Evolutionary conservation across 2,888 invertebrate genomes (phyloP).

Genomic region (Capitulum mitella): DNA sequence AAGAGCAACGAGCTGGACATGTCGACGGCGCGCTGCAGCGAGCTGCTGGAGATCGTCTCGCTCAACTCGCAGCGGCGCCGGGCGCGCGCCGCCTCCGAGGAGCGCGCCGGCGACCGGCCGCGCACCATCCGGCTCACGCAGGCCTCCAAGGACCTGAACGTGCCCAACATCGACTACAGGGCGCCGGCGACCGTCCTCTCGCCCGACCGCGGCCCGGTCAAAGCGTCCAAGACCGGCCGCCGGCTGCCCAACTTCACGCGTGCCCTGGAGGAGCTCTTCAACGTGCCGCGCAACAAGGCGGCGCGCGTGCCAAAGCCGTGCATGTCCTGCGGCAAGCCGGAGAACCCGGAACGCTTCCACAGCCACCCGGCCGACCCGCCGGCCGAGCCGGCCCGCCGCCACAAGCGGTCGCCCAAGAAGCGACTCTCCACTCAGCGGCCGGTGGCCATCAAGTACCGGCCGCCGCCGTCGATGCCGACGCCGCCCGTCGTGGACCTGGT

Average conservation of each 20-base stretch:
- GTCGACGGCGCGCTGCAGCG: constrained; percentile 50
- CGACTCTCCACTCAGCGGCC: constrained; percentile 57
- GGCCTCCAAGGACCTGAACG: not conserved
- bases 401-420: constrained; percentile 42
- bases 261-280: not conserved
- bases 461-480: constrained; percentile 59
- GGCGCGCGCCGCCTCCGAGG: not conserved
- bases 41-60: constrained; percentile 45
- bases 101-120: not conserved
- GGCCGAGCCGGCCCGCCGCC: constrained; percentile 33
- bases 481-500: not conserved
- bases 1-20: constrained; percentile 52
- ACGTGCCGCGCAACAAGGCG: not conserved
- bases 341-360: constrained; percentile 60
- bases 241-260: constrained; percentile 19
- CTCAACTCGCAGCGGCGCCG: constrained; percentile 41
- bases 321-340: constrained; percentile 57
- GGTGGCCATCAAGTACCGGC: constrained; percentile 59
- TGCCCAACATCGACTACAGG: not conserved
- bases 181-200: not conserved
- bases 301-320: constrained; percentile 53
- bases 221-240: not conserved
- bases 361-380: constrained; percentile 47
- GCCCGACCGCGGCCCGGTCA: not conserved
- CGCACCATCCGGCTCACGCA: not conserved